Percentiles rank a stretch among this genome's conserved stretches.
Evolutionary conservation across 2,888 invertebrate genomes (phyloP).

Genomic region (Thalpophila matura): DNA sequence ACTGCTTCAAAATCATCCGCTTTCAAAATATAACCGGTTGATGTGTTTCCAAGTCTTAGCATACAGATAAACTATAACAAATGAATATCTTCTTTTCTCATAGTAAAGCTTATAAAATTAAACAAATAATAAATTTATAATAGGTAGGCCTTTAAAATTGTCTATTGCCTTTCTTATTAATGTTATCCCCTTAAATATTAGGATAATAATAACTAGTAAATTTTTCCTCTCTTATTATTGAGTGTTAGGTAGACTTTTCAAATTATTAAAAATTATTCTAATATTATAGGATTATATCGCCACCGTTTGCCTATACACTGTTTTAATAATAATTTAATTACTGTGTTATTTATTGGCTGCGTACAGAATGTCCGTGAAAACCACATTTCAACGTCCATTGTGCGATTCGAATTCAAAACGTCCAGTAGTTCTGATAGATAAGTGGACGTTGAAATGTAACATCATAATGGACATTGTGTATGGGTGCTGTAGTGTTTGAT

Average conservation of each 20-base stretch:
- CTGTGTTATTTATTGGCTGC: conserved; percentile 5
- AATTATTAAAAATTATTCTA: conserved; percentile 45
- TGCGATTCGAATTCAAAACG: not conserved
- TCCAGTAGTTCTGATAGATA: conserved; percentile 6
- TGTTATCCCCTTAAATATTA: conserved; percentile 44
- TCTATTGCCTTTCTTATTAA: conserved; percentile 60
- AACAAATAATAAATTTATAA: conserved; percentile 28
- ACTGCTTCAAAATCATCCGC: not conserved
- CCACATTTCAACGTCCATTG: not conserved
- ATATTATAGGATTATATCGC: conserved; percentile 30
- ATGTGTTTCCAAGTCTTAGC: not conserved
- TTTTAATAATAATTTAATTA: conserved; percentile 4
- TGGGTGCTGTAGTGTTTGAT: not conserved
- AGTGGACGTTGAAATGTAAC: not conserved
- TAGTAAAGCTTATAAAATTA: conserved; percentile 22
- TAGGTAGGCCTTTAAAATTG: conserved; percentile 62
- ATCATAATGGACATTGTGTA: not conserved
- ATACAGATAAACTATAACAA: not conserved
- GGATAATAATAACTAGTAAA: conserved; percentile 36
- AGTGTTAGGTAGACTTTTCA: conserved; percentile 59
- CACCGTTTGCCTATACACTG: conserved; percentile 40
- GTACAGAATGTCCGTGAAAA: conserved; percentile 15
- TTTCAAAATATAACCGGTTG: conserved; percentile 1
- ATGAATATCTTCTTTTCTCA: conserved; percentile 5
- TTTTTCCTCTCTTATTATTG: conserved; percentile 52